These are phyloP conservation scores for Andrena fulva DNA, from an alignment of 2,888 invertebrate species.

Conservation along the genomic window DNA sequence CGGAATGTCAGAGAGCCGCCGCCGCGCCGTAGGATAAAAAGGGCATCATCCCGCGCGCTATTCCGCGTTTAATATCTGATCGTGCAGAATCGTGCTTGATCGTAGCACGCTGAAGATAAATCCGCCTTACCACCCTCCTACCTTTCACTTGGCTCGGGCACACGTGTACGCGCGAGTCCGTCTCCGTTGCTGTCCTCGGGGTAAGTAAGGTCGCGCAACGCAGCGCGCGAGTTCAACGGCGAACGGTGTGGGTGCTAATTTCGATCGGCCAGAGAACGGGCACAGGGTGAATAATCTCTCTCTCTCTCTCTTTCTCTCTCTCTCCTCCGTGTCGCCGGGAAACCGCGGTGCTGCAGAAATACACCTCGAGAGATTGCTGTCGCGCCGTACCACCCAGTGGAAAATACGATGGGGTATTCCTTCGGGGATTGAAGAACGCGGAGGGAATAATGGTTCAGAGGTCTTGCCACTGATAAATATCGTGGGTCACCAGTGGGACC, in stretches of 20 bases:
- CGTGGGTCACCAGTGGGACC: no score
- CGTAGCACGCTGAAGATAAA: constrained; percentile 62
- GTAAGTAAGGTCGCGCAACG: constrained; percentile 72
- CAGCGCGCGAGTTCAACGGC: constrained; percentile 53
- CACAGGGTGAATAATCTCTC: constrained; percentile 28
- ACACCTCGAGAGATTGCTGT: constrained; percentile 24
- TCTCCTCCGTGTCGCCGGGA: neutral
- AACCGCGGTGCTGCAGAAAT: constrained; percentile 25
- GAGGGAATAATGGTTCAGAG: no score
- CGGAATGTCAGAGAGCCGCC: constrained; percentile 53
- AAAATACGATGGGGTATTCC: no score
- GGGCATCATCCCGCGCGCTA: constrained; percentile 59
- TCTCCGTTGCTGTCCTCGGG: constrained; percentile 57
- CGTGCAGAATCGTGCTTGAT: constrained; percentile 22
- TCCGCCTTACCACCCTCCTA: constrained; percentile 63
- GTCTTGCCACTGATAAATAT: no score
- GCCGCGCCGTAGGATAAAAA: constrained; percentile 52
- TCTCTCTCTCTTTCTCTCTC: neutral
- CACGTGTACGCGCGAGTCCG: constrained; percentile 67
- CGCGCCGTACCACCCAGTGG: neutral
- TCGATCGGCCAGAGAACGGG: constrained; percentile 69
- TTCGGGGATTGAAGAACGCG: no score
- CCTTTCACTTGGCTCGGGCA: constrained; percentile 75
- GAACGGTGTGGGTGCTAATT: constrained; percentile 69
- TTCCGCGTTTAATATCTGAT: constrained; percentile 69